Evolutionary conservation across 2,113 vertebrate genomes (phyloP).

Genomic region (Columbina picui): DNA sequence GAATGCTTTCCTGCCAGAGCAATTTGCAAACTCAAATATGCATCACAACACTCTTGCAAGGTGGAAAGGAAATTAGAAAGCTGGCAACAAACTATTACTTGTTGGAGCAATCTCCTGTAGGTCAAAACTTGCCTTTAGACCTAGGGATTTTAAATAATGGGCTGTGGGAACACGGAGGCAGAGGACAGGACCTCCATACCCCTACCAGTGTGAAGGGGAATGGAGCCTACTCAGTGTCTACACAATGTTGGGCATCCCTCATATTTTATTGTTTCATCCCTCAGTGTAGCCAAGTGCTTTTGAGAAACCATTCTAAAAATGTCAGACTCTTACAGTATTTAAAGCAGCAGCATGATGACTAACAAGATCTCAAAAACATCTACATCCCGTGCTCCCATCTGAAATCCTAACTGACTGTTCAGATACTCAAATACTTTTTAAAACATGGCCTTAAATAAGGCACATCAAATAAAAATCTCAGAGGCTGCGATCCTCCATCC

Average conservation of each 20-base stretch:
- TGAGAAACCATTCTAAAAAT: not conserved
- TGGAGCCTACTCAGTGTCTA: not conserved
- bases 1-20: not conserved
- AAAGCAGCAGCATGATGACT: not conserved
- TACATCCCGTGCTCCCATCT: not conserved
- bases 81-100: not conserved
- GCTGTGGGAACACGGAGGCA: not conserved
- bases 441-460: not conserved
- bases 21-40: conserved; percentile 5
- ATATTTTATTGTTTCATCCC: not conserved
- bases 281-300: not conserved
- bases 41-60: not conserved
- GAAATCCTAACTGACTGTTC: not conserved
- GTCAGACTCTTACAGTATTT: not conserved
- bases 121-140: not conserved
- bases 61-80: not conserved
- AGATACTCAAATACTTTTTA: not conserved
- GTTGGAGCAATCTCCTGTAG: not conserved
- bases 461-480: not conserved
- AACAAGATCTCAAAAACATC: not conserved
- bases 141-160: not conserved
- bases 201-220: not conserved
- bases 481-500: not conserved
- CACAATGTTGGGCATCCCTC: not conserved
- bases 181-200: not conserved